phyloP scores from a whole-genome alignment of 2,113 vertebrate species.

The Hippocampus zosterae region DNA sequence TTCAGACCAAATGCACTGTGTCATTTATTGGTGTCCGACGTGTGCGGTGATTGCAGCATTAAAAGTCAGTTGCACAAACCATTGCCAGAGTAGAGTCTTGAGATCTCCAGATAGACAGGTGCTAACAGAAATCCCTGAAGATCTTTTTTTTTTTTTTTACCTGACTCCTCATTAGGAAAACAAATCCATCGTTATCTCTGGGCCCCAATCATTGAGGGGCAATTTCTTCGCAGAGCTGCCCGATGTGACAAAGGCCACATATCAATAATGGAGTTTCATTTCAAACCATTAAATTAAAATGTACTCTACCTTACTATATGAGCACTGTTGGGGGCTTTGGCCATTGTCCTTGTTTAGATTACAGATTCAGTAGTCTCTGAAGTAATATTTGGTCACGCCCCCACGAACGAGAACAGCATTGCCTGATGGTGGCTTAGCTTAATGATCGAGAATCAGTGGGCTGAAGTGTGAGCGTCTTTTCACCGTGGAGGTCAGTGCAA shows the following conservation, averaged over 20 bases:
- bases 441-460: neutral
- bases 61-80: slow-evolving; percentile 59
- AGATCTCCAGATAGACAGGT: slow-evolving; percentile 60
- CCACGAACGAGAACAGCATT: slow-evolving; percentile 11
- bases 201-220: slow-evolving; percentile 20
- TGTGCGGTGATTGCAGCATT: slow-evolving; percentile 49
- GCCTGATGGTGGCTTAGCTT: slow-evolving; percentile 6
- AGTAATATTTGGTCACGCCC: neutral
- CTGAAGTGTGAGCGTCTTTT: slow-evolving; percentile 11
- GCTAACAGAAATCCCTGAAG: slow-evolving; percentile 41
- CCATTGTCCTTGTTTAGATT: neutral
- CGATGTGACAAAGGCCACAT: slow-evolving; percentile 27
- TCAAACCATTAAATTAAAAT: too few species aligned
- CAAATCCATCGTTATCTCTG: slow-evolving; percentile 41
- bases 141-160: slow-evolving; percentile 48
- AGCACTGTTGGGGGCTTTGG: too few species aligned
- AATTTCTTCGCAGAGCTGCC: slow-evolving; percentile 25
- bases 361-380: slow-evolving; percentile 1
- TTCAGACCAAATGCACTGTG: slow-evolving; percentile 39
- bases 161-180: slow-evolving; percentile 50
- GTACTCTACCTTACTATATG: too few species aligned
- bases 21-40: slow-evolving; percentile 48
- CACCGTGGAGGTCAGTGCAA: slow-evolving; percentile 8
- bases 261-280: slow-evolving; percentile 26
- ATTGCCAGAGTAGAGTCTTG: slow-evolving; percentile 53